Conservation (phyloP, 2,888 invertebrate species). For the Agrotis ipsilon region DNA sequence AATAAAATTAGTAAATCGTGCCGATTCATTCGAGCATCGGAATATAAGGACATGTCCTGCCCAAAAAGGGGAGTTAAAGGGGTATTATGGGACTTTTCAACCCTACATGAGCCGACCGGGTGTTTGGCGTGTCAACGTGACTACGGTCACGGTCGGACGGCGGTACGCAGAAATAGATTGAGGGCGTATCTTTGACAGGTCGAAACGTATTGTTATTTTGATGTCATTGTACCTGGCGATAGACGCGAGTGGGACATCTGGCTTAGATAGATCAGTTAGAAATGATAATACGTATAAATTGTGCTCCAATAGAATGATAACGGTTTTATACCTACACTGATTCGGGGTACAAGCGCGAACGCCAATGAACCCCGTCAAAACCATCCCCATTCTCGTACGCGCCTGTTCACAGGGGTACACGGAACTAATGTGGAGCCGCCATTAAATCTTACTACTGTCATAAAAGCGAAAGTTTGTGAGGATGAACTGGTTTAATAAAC, state of each 20-base stretch:
- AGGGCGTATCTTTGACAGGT: slow-evolving; percentile 63
- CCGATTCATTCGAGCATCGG: slow-evolving; percentile 30
- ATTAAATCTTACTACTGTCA: no score
- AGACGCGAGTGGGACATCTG: slow-evolving; percentile 42
- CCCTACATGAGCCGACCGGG: slow-evolving; percentile 39
- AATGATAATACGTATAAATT: not conserved
- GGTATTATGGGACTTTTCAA: slow-evolving; percentile 47
- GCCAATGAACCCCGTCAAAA: no score
- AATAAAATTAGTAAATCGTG: slow-evolving; percentile 49
- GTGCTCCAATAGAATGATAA: not conserved
- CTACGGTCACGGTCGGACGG: slow-evolving; percentile 61
- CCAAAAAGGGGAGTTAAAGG: slow-evolving; percentile 4
- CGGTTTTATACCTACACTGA: no score
- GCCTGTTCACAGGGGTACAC: no score
- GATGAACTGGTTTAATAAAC: no score
- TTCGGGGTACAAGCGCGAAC: no score
- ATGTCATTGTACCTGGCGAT: slow-evolving; percentile 42
- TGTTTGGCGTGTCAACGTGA: slow-evolving; percentile 56
- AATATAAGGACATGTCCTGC: slow-evolving; percentile 14
- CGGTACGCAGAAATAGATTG: slow-evolving; percentile 60
- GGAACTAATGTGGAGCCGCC: no score
- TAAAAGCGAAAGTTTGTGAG: no score
- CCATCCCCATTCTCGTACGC: no score
- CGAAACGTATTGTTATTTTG: slow-evolving; percentile 54
- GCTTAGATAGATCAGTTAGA: slow-evolving; percentile 12